A percentile compares a stretch with the other conserved stretches of the same genome.
These are phyloP conservation scores for Arvicanthis niloticus DNA, from an alignment of 2,113 vertebrate genomes.

Conservation along the genomic window DNA sequence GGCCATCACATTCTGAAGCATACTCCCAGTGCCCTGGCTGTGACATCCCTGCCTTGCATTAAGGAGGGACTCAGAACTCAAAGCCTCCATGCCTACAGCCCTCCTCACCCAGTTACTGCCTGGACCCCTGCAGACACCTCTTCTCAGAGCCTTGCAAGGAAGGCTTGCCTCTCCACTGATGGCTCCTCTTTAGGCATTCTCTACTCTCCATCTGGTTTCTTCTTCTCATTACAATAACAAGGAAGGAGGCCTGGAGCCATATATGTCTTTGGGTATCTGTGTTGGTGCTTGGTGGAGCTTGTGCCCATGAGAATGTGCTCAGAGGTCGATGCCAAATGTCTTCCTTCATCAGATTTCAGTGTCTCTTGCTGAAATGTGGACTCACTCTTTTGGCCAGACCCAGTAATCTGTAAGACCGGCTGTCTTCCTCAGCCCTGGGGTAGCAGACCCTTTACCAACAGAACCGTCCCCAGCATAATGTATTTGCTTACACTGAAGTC, in stretches of 20 bases:
- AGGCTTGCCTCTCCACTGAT: not conserved
- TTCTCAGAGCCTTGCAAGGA: not conserved
- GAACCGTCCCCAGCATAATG: not conserved
- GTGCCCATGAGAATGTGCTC: not conserved
- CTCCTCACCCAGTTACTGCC: not conserved
- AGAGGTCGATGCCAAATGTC: not conserved
- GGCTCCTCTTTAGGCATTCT: not conserved
- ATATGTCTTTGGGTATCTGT: too few species aligned
- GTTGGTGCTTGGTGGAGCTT: too few species aligned
- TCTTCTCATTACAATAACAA: not conserved
- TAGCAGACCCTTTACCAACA: not conserved
- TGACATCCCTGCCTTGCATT: too few species aligned
- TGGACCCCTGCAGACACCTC: not conserved
- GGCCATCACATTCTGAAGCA: too few species aligned
- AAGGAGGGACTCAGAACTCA: too few species aligned
- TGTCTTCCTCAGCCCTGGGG: not conserved
- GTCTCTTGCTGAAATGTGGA: not conserved
- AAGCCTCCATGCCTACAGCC: not conserved
- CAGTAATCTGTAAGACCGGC: not conserved
- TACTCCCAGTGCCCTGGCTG: too few species aligned
- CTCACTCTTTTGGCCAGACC: not conserved
- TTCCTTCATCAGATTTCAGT: not conserved
- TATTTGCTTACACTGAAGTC: not conserved
- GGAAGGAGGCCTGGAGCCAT: not conserved
- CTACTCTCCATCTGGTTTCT: not conserved